phyloP scores from a whole-genome alignment of 2,113 vertebrate species.

The Climacteris rufus region DNA sequence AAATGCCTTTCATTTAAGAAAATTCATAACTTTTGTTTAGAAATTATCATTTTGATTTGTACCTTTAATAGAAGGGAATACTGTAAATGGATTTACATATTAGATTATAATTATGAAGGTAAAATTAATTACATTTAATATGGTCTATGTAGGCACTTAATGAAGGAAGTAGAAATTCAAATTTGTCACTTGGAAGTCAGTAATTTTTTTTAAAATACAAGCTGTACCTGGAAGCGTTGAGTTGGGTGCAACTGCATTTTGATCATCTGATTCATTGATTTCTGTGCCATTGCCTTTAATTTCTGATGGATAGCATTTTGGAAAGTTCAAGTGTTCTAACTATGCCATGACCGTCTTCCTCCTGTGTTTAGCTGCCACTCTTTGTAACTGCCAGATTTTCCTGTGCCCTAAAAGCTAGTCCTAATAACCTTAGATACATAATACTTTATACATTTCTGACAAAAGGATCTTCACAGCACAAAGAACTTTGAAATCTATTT shows the following conservation, averaged over 20 bases:
- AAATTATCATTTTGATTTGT: conserved; percentile 51
- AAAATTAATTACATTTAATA: conserved; percentile 56
- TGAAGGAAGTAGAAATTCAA: conserved; percentile 48
- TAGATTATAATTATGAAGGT: conserved; percentile 53
- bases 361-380: neutral
- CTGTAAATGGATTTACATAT: conserved; percentile 52
- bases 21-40: conserved; percentile 41
- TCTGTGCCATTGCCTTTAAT: neutral
- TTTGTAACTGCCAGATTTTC: neutral
- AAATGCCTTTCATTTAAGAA: neutral
- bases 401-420: neutral
- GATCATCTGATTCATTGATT: neutral
- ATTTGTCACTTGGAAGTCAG: conserved; percentile 6
- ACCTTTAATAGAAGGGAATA: conserved; percentile 46
- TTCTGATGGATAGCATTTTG: neutral
- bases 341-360: neutral
- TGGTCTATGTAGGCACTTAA: conserved; percentile 1
- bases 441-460: neutral
- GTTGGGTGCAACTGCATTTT: neutral
- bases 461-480: neutral
- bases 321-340: neutral
- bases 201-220: neutral
- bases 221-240: neutral
- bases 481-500: neutral
- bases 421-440: neutral